Conservation (phyloP, 1,140 invertebrate species). For the Lysiphlebus fabarum region DNA sequence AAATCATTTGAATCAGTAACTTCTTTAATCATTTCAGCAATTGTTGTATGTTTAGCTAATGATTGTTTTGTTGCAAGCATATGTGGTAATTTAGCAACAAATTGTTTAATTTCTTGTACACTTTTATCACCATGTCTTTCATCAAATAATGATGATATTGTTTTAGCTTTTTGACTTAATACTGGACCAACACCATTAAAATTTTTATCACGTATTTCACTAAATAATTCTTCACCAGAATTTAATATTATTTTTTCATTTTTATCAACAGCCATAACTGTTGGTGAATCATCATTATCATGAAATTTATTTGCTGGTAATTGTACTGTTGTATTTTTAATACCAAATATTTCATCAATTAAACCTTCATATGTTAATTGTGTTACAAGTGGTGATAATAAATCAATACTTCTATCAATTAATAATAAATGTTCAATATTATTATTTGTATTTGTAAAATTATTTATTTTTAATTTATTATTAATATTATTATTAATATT, state of each 20-base stretch:
- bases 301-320: constrained; percentile 83
- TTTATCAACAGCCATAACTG: constrained; percentile 63
- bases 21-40: constrained; percentile 75
- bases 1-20: constrained; percentile 66
- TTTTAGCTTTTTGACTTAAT: constrained; percentile 82
- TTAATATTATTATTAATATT: not conserved
- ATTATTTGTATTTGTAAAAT: constrained; percentile 14
- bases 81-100: constrained; percentile 85
- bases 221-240: constrained; percentile 85
- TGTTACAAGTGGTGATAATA: constrained; percentile 87
- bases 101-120: constrained; percentile 90
- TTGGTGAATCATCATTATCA: constrained; percentile 62
- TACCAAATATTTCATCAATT: constrained; percentile 86
- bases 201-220: constrained; percentile 85
- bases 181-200: constrained; percentile 87
- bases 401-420: constrained; percentile 85
- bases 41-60: constrained; percentile 71
- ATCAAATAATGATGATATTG: constrained; percentile 82
- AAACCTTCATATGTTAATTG: constrained; percentile 97
- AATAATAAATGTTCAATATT: constrained; percentile 84
- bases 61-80: constrained; percentile 85
- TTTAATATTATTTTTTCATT: constrained; percentile 85
- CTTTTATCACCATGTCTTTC: constrained; percentile 83
- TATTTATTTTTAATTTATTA: not conserved
- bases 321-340: constrained; percentile 72